Evolutionary conservation across 2,797 vertebrate species (phyloP).

Genomic region (Microctenopoma stevenorrisi): DNA sequence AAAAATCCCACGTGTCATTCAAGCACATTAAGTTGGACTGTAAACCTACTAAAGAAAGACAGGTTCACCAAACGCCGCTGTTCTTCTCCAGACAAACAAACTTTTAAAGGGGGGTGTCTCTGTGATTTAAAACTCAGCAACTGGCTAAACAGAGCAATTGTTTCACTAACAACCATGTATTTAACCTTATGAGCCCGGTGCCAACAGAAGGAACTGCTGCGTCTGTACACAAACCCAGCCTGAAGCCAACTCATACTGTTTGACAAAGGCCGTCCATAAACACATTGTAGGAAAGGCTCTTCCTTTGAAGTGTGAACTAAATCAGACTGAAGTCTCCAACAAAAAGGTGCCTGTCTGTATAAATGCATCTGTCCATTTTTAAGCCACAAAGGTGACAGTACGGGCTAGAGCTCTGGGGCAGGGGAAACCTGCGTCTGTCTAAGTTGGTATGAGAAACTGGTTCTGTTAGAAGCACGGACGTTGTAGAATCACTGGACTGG

Average conservation of each 20-base stretch:
- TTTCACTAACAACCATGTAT: constrained; percentile 60
- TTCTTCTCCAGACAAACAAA: constrained; percentile 26
- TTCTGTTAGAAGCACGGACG: constrained; percentile 31
- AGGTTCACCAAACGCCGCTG: constrained; percentile 28
- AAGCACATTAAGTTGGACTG: constrained; percentile 25
- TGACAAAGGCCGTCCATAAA: constrained; percentile 61
- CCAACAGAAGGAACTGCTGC: constrained; percentile 31
- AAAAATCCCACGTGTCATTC: constrained; percentile 44
- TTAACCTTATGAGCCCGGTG: constrained; percentile 58
- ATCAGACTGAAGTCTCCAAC: constrained; percentile 64
- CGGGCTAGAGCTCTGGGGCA: constrained; percentile 15
- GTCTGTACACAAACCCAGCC: constrained; percentile 53
- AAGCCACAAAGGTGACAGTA: constrained; percentile 48
- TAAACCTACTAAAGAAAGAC: constrained; percentile 6
- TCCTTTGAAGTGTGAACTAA: constrained; percentile 66
- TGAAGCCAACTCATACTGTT: constrained; percentile 55
- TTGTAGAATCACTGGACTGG: constrained; percentile 11
- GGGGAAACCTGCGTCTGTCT: constrained; percentile 31
- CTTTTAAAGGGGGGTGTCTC: constrained; percentile 24
- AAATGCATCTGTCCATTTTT: constrained; percentile 66
- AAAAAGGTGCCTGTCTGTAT: constrained; percentile 53
- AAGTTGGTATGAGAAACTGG: constrained; percentile 35
- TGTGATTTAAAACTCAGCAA: constrained; percentile 32
- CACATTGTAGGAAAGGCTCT: constrained; percentile 46
- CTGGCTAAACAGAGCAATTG: constrained; percentile 47